Evolutionary conservation across 1,140 invertebrate species (phyloP).

Genomic region (Stegodyphus mimosarum): DNA sequence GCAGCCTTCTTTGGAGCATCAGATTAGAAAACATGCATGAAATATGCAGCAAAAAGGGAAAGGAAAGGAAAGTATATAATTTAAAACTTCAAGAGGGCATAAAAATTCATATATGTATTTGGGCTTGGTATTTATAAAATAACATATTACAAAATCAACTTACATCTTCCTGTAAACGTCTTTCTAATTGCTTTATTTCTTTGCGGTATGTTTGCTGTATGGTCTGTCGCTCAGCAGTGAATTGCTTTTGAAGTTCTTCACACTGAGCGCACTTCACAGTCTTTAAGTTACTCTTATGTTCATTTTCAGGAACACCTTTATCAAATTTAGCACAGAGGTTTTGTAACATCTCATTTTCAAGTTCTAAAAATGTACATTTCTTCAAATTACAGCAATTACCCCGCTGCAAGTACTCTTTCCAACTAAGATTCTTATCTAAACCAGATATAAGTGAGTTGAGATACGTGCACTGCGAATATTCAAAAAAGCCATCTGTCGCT

Average conservation of each 20-base stretch:
- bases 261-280: neutral
- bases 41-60: too few relatives aligned
- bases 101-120: too few relatives aligned
- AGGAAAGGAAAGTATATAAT: too few relatives aligned
- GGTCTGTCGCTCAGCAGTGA: neutral
- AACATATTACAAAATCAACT: neutral
- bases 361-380: too few relatives aligned
- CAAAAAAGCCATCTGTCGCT: slow-evolving; percentile 13
- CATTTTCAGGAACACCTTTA: neutral
- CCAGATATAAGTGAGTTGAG: neutral
- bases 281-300: neutral
- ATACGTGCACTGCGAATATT: slow-evolving; percentile 16
- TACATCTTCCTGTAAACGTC: neutral
- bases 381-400: too few relatives aligned
- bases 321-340: neutral
- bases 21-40: too few relatives aligned
- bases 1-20: too few relatives aligned
- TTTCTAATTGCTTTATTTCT: neutral
- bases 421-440: too few relatives aligned
- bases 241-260: neutral
- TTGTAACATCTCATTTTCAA: too few relatives aligned
- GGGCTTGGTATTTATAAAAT: too few relatives aligned
- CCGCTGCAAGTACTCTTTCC: too few relatives aligned
- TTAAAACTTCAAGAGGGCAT: too few relatives aligned
- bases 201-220: neutral